Conservation (phyloP, 2,113 vertebrate genomes). For the Cololabis saira region DNA sequence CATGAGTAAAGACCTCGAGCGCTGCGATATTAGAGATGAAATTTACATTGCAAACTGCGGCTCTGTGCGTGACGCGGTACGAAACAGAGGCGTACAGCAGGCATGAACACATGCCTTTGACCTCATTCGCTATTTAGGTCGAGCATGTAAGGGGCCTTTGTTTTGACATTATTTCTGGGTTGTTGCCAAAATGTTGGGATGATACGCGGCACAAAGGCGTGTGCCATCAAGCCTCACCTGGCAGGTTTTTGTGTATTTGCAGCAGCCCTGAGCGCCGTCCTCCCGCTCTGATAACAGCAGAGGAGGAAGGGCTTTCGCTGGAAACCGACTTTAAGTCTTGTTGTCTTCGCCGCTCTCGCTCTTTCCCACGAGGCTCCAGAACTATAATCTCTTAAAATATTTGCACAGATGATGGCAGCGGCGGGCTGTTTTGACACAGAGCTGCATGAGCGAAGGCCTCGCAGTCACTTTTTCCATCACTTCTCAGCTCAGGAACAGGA, state of each 20-base stretch:
- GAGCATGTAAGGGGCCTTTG: conserved; percentile 63
- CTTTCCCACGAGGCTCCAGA: conserved; percentile 74
- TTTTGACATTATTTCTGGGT: conserved; percentile 61
- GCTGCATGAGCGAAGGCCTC: conserved; percentile 45
- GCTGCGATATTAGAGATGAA: not conserved
- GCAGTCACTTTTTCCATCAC: conserved; percentile 74
- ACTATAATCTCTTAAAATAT: conserved; percentile 79
- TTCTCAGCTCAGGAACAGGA: conserved; percentile 68
- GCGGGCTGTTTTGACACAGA: conserved; percentile 72
- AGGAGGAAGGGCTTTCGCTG: conserved; percentile 35
- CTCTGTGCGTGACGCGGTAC: not conserved
- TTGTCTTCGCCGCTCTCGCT: conserved; percentile 58
- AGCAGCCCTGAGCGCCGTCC: conserved; percentile 26
- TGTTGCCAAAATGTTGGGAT: conserved; percentile 51
- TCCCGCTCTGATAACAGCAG: conserved; percentile 17
- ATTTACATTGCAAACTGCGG: conserved; percentile 19
- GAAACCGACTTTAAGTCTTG: conserved; percentile 24
- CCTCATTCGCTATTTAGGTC: conserved; percentile 42
- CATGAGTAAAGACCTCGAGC: no score
- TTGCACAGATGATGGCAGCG: conserved; percentile 74
- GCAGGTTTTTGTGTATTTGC: conserved; percentile 48
- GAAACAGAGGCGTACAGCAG: conserved; percentile 43
- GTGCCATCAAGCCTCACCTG: conserved; percentile 46
- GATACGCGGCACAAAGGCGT: conserved; percentile 57
- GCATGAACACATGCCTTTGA: conserved; percentile 11